Evolutionary conservation across 2,888 invertebrate species (phyloP), one percentile per base, ranked within the genome.

Genomic region (Tachystola acroxantha): DNA sequence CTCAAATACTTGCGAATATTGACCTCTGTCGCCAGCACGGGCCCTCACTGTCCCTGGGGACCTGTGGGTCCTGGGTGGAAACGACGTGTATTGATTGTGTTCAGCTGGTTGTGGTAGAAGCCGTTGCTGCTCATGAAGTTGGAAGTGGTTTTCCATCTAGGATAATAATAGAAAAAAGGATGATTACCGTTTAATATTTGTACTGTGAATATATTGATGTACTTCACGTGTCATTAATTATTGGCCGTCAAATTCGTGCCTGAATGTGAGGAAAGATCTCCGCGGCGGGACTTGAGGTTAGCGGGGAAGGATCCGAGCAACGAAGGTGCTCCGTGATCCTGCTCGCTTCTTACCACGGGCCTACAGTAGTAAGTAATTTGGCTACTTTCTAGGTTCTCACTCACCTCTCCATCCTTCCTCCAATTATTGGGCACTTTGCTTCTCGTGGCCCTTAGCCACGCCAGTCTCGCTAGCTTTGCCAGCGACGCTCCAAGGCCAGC

Each of bases 401-500:
- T 48, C 37, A 81, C 85, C 63, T 85, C 86, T 2, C 65, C 71
- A 34, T 84, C 84, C 39, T 81, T 85, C 16, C 73, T 71, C 85
- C 84, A 84, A 1, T 69, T 67, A 20, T 70, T 79, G 24, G 84
- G 72, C 33, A 70, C 69, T 71, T 82, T 84, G 43, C 77, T 72
- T 39, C 71, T 80, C 1, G 82, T 81, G 0, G 80, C 73, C 28
- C 61, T 69, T 10, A 84, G 48, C 78, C 84, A 81, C 0, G 93
- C 91, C 60, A 91, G 89, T 52, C 92, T 89, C 41, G 95, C 92
- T 7, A 92, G 89, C 32, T 92, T 90, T 6, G 96, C 96, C 59
- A 96, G 86, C 13, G 95, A 88, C 6, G 93, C 92, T 5, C 96
- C 96, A 34, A 96, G 88, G 46, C 94, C 94, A 9, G 96, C 95